phyloP scores from a whole-genome alignment of 2,888 invertebrate genomes.

The Auanema sp. region DNA sequence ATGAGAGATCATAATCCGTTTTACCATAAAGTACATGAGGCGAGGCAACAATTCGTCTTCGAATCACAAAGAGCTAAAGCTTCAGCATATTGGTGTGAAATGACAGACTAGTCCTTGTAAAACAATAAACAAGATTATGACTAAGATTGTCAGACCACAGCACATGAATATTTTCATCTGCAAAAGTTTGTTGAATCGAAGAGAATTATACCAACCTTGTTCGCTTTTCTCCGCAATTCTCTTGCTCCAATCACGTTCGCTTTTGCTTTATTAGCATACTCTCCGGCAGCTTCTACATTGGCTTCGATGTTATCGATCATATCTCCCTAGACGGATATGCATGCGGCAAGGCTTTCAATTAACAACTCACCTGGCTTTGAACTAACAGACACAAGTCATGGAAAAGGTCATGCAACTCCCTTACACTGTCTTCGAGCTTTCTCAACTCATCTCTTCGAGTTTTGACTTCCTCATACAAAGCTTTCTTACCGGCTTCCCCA shows the following conservation, averaged over 20 bases:
- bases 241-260: conserved; percentile 36
- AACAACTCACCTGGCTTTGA: conserved; percentile 34
- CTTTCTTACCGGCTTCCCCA: conserved; percentile 43
- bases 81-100: conserved; percentile 39
- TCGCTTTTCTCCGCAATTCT: conserved; percentile 29
- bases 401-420: conserved; percentile 49
- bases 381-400: conserved; percentile 47
- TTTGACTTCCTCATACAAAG: conserved; percentile 47
- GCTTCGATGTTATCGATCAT: conserved; percentile 36
- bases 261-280: conserved; percentile 36
- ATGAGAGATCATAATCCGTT: neutral
- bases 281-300: conserved; percentile 31
- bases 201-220: conserved; percentile 17
- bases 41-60: neutral
- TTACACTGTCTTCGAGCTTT: conserved; percentile 36
- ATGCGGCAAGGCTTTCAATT: neutral
- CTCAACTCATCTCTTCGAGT: conserved; percentile 43
- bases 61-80: neutral
- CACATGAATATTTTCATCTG: conserved; percentile 34
- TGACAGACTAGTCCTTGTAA: conserved; percentile 37
- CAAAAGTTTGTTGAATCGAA: neutral
- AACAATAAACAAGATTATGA: conserved; percentile 28
- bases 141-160: conserved; percentile 19
- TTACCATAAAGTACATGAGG: neutral
- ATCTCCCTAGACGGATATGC: conserved; percentile 29